Base-by-base conservation (phyloP, 2,888 invertebrate species). In the Stomorhina lunata region DNA sequence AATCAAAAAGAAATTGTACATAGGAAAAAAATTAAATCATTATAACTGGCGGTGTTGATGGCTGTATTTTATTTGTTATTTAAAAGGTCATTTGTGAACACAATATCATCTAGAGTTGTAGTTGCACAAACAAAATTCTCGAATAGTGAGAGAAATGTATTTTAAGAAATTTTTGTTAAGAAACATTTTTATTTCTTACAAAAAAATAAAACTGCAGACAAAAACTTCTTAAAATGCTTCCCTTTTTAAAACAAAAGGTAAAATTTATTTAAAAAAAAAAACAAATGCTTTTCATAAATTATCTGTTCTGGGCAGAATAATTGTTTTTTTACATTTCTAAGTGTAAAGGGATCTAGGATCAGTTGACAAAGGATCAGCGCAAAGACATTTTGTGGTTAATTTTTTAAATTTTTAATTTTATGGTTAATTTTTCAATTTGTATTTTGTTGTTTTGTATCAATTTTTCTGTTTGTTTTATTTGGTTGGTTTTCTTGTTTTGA, bases 11-110 rank as follows among this genome's bases (percentile, higher is more conserved):
- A 50, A 32, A 32, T 25, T 40, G 29, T 43, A 71, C n/a, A 48
- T 34, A 55, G 15, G 32, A 65, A 43, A 50, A 61, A 61, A 10
- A 32, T 69, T 43, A 71, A 69, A 79, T 48, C 50, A 79, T 78
- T 61, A 66, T 48, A 72, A 72, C 50, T 82, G 65, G 66, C 79
- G 71, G 66, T 82, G 75, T 76, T 29, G 59, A 68, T 82, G 79
- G 82, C 71, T 75, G 55, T n/a, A n/a, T n/a, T n/a, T n/a, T n/a
- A n/a, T n/a, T n/a, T n/a, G n/a, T n/a, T n/a, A n/a, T 27, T 20
- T 29, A 63, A 20, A n/a, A 22, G n/a, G 7, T 40, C 43, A 10
- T 40, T 61, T 53, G 17, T 43, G 27, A n/a, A 12, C 6, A 43
- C 17, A 27, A 10, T n/a, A n/a, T n/a, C n/a, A n/a, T n/a, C n/a